Conservation (phyloP, 2,797 vertebrate genomes). For the Salmo trutta region DNA sequence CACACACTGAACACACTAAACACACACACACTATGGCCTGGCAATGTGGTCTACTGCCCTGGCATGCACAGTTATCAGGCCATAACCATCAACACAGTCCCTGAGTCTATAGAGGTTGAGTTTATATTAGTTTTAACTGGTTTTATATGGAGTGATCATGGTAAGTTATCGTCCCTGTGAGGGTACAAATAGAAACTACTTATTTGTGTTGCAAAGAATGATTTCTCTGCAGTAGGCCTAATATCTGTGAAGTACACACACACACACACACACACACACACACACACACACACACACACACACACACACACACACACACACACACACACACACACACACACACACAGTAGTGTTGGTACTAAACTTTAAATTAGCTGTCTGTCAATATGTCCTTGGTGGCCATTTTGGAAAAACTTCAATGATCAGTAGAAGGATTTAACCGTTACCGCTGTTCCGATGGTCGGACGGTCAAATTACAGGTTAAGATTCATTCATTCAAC, state of each 20-base stretch:
- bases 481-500: neutral
- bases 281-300: too few species aligned
- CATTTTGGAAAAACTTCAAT: constrained; percentile 2
- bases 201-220: neutral
- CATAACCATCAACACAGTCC: too few species aligned
- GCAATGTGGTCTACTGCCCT: neutral
- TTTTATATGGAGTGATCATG: neutral
- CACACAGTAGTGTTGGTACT: neutral
- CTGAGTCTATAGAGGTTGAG: too few species aligned
- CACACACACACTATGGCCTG: neutral
- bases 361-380: neutral
- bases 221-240: neutral
- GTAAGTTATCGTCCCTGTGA: neutral
- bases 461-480: neutral
- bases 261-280: too few species aligned
- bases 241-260: too few species aligned
- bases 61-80: neutral
- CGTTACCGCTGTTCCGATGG: neutral
- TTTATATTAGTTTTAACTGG: neutral
- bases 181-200: neutral
- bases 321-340: too few species aligned
- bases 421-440: neutral
- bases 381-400: constrained; percentile 4
- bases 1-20: too few species aligned
- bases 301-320: too few species aligned